phyloP scores from a whole-genome alignment of 2,113 vertebrate species.

The Pogonocichla stellata region DNA sequence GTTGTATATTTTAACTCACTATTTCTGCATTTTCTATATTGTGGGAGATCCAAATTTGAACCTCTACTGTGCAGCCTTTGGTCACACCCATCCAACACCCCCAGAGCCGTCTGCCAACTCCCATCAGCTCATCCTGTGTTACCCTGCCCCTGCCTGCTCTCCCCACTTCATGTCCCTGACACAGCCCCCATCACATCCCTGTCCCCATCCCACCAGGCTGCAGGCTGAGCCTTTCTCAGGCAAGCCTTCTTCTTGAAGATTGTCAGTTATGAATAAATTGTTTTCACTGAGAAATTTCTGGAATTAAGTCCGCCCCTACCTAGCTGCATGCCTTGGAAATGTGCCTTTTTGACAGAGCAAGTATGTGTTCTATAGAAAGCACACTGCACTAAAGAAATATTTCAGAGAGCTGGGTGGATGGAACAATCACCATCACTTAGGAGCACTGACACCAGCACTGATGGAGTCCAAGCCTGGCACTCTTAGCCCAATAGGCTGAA shows the following conservation, averaged over 20 bases:
- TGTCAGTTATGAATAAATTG: neutral
- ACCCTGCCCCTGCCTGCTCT: fast-evolving
- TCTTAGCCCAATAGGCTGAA: neutral
- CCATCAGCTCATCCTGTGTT: too few species aligned
- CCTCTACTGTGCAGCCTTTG: neutral
- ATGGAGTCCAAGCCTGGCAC: neutral
- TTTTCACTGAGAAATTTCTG: neutral
- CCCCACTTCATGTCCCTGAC: neutral
- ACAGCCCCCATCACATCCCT: fast-evolving
- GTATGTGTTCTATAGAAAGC: neutral
- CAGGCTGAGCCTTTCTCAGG: neutral
- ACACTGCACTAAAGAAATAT: neutral
- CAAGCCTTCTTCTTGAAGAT: neutral
- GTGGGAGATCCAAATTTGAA: neutral
- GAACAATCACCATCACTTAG: neutral
- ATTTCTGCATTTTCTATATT: neutral
- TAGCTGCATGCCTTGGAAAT: neutral
- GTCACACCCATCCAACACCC: neutral
- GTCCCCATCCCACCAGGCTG: neutral
- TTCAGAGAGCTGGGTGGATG: neutral
- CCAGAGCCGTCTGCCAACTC: neutral
- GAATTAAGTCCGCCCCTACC: neutral
- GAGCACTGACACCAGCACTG: neutral
- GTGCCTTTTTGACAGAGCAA: neutral
- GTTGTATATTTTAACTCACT: neutral